Percentiles rank a stretch among this genome's conserved stretches.
phyloP scores from a whole-genome alignment of 2,113 vertebrate genomes.

The Gymnorhina tibicen region DNA sequence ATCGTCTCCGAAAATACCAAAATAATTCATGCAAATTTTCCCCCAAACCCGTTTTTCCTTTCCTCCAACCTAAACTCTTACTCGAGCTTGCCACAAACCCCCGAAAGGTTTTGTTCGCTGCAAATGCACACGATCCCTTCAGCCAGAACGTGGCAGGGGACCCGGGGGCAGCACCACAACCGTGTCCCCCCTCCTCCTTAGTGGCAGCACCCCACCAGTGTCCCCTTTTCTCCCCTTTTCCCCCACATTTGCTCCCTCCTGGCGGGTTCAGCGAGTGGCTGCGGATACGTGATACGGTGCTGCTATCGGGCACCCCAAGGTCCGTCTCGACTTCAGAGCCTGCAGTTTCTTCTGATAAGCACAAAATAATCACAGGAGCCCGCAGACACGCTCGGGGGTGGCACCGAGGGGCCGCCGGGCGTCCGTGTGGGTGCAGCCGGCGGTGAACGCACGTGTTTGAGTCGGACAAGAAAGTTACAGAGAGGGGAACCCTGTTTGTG shows the following conservation, averaged over 20 bases:
- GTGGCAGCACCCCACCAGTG: background rate
- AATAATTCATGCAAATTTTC: background rate
- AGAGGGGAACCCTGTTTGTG: background rate
- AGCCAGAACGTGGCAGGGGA: background rate
- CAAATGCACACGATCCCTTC: background rate
- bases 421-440: background rate
- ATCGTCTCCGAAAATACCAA: background rate
- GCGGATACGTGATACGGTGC: rapidly evolving
- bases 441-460: background rate
- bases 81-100: background rate
- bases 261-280: rapidly evolving
- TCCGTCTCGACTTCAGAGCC: rapidly evolving
- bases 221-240: rapidly evolving
- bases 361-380: rapidly evolving
- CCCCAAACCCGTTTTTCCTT: background rate
- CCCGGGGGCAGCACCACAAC: background rate
- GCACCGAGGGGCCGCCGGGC: background rate
- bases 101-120: background rate
- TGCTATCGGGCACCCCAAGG: background rate
- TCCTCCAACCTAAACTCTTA: background rate
- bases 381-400: background rate
- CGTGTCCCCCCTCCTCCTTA: background rate
- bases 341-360: background rate
- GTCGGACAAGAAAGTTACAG: background rate
- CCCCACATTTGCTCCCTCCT: rapidly evolving